Evolutionary conservation across 2,113 vertebrate genomes (phyloP).

Genomic region (Engraulis encrasicolus): DNA sequence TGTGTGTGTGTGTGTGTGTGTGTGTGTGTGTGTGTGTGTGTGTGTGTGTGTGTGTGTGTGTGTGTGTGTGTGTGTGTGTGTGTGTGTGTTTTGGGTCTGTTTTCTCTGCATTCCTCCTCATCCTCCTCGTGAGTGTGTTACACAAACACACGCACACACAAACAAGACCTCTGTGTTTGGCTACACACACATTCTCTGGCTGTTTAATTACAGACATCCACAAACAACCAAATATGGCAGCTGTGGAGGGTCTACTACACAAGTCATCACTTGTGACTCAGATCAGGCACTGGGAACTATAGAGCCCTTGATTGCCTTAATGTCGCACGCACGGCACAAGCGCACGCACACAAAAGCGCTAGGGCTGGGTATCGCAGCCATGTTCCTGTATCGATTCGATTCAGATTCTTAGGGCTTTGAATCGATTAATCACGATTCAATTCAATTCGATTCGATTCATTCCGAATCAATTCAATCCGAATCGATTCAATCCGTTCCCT

Average conservation of each 20-base stretch:
- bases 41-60: too few species aligned
- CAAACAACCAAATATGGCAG: background rate
- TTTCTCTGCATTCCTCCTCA: background rate
- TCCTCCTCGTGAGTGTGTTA: background rate
- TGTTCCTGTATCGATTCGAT: too few species aligned
- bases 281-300: background rate
- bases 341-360: background rate
- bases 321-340: conserved; percentile 15
- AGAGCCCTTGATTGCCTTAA: background rate
- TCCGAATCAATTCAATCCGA: too few species aligned
- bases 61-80: too few species aligned
- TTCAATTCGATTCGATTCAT: too few species aligned
- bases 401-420: too few species aligned
- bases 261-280: background rate
- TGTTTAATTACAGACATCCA: background rate
- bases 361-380: too few species aligned
- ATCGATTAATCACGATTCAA: too few species aligned
- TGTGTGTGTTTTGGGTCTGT: background rate
- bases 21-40: too few species aligned
- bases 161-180: background rate
- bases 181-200: background rate
- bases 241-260: background rate
- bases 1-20: too few species aligned
- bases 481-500: too few species aligned
- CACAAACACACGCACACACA: too few species aligned